Conservation (phyloP, 2,888 invertebrate genomes). For the Hydropsyche betteni region DNA sequence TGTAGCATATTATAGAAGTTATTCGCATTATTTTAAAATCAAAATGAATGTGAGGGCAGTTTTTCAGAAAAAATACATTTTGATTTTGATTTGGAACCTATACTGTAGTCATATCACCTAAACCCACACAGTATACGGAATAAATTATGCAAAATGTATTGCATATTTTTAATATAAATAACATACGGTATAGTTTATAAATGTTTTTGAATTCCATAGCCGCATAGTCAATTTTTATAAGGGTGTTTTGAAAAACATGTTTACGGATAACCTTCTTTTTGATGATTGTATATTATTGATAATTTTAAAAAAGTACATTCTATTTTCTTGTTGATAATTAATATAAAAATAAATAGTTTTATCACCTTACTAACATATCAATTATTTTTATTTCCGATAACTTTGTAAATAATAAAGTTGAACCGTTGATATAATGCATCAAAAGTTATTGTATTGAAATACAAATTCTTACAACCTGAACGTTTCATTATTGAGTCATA, state of each 20-base stretch:
- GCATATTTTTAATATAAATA: neutral
- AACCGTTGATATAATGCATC: too few relatives aligned
- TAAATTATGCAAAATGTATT: neutral
- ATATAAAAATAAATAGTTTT: conserved; percentile 8
- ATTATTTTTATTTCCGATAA: conserved; percentile 5
- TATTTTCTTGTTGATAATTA: conserved; percentile 4
- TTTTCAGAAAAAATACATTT: too few relatives aligned
- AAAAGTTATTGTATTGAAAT: too few relatives aligned
- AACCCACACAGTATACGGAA: too few relatives aligned
- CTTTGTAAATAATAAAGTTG: conserved; percentile 1
- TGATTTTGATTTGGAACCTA: too few relatives aligned
- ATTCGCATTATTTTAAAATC: too few relatives aligned
- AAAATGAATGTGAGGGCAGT: too few relatives aligned
- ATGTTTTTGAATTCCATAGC: neutral
- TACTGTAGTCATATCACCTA: too few relatives aligned
- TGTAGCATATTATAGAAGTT: too few relatives aligned
- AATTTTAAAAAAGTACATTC: neutral
- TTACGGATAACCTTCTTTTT: neutral
- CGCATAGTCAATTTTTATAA: too few relatives aligned
- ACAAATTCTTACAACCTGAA: too few relatives aligned
- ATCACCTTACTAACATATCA: conserved; percentile 22
- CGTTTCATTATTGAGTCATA: too few relatives aligned
- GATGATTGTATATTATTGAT: neutral
- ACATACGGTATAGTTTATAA: neutral
- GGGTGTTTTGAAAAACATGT: neutral